These are phyloP conservation scores for Phocoena phocoena DNA, from an alignment of 2,113 vertebrate species.

Conservation along the genomic window DNA sequence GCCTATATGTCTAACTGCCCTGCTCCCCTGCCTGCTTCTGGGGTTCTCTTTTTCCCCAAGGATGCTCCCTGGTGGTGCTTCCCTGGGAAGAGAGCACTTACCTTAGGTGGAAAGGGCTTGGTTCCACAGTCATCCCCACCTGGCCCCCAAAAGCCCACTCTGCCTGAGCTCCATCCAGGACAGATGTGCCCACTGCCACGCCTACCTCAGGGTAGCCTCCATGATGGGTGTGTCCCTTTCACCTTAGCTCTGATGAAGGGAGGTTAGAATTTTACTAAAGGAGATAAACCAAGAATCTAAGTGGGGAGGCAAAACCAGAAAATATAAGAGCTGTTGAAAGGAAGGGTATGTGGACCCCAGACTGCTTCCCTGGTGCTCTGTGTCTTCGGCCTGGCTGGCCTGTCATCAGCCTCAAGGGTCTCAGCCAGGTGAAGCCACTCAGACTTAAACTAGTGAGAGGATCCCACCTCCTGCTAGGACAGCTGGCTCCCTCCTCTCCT, in stretches of 20 bases:
- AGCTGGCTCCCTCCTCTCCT: neutral
- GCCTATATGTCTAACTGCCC: neutral
- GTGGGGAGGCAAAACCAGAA: neutral
- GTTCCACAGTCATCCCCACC: neutral
- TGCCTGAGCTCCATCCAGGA: neutral
- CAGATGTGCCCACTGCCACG: neutral
- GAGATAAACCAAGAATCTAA: neutral
- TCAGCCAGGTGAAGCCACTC: neutral
- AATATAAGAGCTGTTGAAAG: neutral
- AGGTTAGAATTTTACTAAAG: neutral
- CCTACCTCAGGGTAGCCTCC: neutral
- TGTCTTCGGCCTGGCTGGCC: fast-evolving
- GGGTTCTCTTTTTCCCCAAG: neutral
- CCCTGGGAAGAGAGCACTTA: neutral
- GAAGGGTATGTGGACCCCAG: neutral
- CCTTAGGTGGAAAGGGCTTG: neutral
- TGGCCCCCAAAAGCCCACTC: neutral
- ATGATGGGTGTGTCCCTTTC: neutral
- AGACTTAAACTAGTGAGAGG: neutral
- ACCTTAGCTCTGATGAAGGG: neutral
- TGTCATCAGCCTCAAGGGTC: neutral
- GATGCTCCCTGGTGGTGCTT: neutral
- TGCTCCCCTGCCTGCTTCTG: neutral
- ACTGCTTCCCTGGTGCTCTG: neutral
- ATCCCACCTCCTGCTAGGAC: neutral